These are phyloP conservation scores for Tadarida brasiliensis DNA, from an alignment of 2,797 vertebrate genomes.

Conservation along the genomic window DNA sequence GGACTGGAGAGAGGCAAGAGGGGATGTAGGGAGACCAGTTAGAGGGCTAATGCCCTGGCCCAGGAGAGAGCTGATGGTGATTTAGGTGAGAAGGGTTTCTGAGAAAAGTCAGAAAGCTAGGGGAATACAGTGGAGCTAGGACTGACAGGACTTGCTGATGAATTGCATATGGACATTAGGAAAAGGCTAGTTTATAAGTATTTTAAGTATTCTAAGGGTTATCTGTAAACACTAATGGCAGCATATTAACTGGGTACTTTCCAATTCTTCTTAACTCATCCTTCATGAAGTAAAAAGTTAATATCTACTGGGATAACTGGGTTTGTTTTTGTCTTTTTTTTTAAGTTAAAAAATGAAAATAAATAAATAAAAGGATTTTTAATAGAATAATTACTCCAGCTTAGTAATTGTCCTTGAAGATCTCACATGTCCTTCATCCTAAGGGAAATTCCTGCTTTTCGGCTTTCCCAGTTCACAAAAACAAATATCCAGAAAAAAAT, in stretches of 20 bases:
- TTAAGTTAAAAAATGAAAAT: background rate
- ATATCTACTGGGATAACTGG: background rate
- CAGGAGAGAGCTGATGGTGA: background rate
- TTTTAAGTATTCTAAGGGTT: background rate
- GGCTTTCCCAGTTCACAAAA: background rate
- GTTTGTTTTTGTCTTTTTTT: background rate
- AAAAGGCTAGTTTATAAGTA: background rate
- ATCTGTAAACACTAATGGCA: background rate
- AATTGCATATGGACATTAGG: background rate
- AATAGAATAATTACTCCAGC: slow-evolving; percentile 42
- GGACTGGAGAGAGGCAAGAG: background rate
- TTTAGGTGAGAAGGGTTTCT: background rate
- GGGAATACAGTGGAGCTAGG: background rate
- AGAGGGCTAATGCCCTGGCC: background rate
- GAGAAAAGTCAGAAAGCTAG: background rate
- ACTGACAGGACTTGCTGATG: too few species aligned
- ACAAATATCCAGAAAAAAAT: slow-evolving; percentile 12
- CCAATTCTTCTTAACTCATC: background rate
- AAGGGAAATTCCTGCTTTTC: slow-evolving; percentile 49
- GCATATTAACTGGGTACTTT: background rate
- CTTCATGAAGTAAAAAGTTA: background rate
- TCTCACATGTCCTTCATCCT: background rate
- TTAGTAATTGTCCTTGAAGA: slow-evolving; percentile 19
- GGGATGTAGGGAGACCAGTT: background rate
- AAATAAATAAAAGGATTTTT: slow-evolving; percentile 43